Percentiles rank a stretch among this genome's conserved stretches.
Conservation (phyloP, 2,113 vertebrate species). For the Axis porcinus region DNA sequence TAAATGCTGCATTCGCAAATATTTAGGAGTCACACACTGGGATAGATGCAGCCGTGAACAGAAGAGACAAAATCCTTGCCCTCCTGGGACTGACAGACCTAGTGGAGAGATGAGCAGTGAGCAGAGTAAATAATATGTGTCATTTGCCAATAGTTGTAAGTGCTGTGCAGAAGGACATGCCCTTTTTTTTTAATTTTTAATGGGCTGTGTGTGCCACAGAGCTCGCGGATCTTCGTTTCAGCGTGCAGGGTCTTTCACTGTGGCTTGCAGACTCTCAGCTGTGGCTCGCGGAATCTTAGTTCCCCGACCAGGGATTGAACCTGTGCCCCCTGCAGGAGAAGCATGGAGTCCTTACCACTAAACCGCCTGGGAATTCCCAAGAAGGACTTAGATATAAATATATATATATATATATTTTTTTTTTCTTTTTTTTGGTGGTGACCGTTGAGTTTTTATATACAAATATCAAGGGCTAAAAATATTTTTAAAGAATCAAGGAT, state of each 20-base stretch:
- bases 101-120: not conserved
- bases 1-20: not conserved
- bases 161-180: not conserved
- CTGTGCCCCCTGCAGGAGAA: not conserved
- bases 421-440: not conserved
- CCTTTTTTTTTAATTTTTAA: not conserved
- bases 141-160: not conserved
- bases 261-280: not conserved
- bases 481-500: not conserved
- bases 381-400: not conserved
- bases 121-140: not conserved
- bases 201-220: rapidly evolving
- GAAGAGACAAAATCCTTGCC: not conserved
- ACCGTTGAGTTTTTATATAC: not conserved
- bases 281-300: not conserved
- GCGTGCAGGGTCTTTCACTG: rapidly evolving
- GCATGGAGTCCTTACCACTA: rapidly evolving
- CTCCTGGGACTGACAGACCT: not conserved
- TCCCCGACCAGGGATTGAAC: not conserved
- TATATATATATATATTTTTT: not conserved
- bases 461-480: not conserved
- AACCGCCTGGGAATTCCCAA: not conserved
- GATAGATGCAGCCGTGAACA: not conserved
- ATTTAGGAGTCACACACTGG: not conserved
- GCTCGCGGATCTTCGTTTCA: no score